These are phyloP conservation scores for Apogon hyalosoma DNA, from an alignment of 2,797 vertebrate genomes.

Conservation along the genomic window DNA sequence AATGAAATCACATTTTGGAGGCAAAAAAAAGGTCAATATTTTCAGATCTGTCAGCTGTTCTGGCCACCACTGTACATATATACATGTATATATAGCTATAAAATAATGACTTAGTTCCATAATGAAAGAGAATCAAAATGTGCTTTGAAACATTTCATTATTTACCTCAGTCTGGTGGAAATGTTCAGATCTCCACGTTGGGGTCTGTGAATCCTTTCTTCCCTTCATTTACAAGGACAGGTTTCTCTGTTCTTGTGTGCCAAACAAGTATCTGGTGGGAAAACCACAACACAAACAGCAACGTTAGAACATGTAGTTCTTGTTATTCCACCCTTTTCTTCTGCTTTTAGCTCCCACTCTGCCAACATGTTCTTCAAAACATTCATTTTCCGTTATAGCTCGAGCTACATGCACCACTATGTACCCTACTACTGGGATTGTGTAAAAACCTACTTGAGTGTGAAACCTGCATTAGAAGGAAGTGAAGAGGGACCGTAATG, in stretches of 20 bases:
- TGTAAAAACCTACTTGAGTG: conserved; percentile 61
- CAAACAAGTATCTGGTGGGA: conserved; percentile 93
- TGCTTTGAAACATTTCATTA: neutral
- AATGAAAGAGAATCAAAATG: neutral
- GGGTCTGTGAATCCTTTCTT: conserved; percentile 99
- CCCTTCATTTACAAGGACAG: conserved; percentile 96
- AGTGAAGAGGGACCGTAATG: conserved; percentile 26
- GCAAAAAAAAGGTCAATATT: too few species aligned
- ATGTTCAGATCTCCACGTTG: conserved; percentile 94
- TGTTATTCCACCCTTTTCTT: conserved; percentile 43
- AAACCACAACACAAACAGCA: conserved; percentile 35
- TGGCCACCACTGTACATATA: too few species aligned
- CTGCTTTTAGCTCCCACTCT: conserved; percentile 39
- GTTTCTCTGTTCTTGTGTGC: conserved; percentile 98
- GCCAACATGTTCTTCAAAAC: conserved; percentile 53
- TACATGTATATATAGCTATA: too few species aligned
- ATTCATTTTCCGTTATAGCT: conserved; percentile 30
- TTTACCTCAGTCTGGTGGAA: conserved; percentile 63
- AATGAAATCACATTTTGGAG: too few species aligned
- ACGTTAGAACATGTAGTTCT: conserved; percentile 52
- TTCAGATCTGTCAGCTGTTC: too few species aligned
- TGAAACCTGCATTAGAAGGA: conserved; percentile 51
- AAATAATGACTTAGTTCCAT: neutral
- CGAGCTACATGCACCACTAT: neutral
- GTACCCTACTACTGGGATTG: conserved; percentile 20